Evolutionary conservation across 2,797 vertebrate genomes (phyloP), one percentile per base, ranked within the genome.

Genomic region (Chaunax sp.): DNA sequence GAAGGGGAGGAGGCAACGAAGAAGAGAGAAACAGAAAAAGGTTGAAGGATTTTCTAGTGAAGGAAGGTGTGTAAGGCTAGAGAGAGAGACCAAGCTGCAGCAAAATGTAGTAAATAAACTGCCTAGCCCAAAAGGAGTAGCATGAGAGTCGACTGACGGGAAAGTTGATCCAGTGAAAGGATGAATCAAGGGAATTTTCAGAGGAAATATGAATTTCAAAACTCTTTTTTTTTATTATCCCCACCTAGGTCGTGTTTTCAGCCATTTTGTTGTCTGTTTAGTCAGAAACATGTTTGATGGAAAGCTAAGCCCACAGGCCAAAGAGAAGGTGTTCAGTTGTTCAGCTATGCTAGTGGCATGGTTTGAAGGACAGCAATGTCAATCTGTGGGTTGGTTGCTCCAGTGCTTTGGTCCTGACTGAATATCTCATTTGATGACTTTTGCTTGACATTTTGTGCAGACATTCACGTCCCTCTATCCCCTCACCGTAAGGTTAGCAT

Each of bases 101-200:
- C 25, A 79, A 81, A 82, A 67, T 59, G 37, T 33, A 76, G 66
- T 49, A 85, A 76, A 81, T 71, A 75, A 69, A 71, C 55, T 41
- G 26, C 33, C 38, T 41, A 38, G 33, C 23, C 60, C 64, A 40
- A 58, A 74, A 13, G 28, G 8, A 49, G 23, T 30, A 18, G 28
- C 30, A 52, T 55, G 23, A 54, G 15, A 15, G 53, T 64, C 6
- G 6, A 54, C n/a, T 41, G 46, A 44, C 1, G 23, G 35, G 70
- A 71, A 68, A 80, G 50, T 59, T 80, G 60, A 68, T 72, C 22
- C 54, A 26, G 5, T 63, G 23, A 75, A n/a, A 47, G 30, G 18
- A 41, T 20, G 23, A 38, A 49, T 30, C 43, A 22, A 22, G 26
- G 46, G 33, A 35, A 37, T n/a, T 20, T 28, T 23, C 8, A 16